Base-by-base conservation (phyloP, 2,113 vertebrate species). In the Percopsis transmontana region DNA sequence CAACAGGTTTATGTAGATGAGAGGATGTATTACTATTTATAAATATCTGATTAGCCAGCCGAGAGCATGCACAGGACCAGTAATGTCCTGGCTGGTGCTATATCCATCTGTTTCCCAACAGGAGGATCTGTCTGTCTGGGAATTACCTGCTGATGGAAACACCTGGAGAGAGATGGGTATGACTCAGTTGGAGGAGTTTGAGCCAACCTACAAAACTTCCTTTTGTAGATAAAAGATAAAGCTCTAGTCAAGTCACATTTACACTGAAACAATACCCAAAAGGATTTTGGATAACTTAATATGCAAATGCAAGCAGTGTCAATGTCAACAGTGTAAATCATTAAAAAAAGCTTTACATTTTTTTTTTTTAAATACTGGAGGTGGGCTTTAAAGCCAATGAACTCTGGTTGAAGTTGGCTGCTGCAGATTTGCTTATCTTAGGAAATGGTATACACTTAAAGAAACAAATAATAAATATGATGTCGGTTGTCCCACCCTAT, bases 61-160 rank as follows among this genome's bases (percentile, higher is more conserved):
- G 66, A 79, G 67, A 77, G 76, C 61, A 71, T 58, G 33, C 81
- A 84, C 79, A 74, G 77, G 66, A 56, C 27, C 73, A 72, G 56
- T 70, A 78, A n/a, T 77, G 77, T 84, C 64, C 75, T 70, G 54
- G 74, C 77, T 68, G 63, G 61, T 69, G 62, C 84, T 33, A 33
- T 33, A 33, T 33, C 27, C 87, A 89, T 86, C 84, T 89, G 86
- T 79, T 78, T 59, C 79, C 62, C 75, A 79, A 80, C 88, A 89
- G 86, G 81, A 87, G 80, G 80, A 75, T 80, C 63, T 83, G 42
- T 78, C 77, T 86, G 84, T 82, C 80, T 85, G 78, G 77, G 84
- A 87, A 83, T 82, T 76, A 86, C 84, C 74, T 77, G 44, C 86
- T 86, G 86, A 86, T 78, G 77, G 76, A 55, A 78, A 82, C 81